Conservation (phyloP, 2,113 vertebrate species). For the Odontophorus gujanensis region DNA sequence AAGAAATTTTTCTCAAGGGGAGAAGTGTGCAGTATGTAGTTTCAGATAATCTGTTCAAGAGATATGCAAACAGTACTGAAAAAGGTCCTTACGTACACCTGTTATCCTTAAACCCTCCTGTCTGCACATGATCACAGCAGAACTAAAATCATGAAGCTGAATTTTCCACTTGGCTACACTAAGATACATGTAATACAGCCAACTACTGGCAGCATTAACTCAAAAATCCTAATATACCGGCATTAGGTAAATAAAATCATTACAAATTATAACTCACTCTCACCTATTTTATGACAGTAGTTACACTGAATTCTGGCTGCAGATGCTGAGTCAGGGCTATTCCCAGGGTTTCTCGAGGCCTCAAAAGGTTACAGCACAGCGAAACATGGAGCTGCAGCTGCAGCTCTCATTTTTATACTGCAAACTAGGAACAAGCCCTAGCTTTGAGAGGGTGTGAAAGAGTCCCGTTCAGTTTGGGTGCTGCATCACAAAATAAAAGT, state of each 20-base stretch:
- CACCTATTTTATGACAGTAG: not conserved
- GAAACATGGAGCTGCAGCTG: slow-evolving; percentile 50
- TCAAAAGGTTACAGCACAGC: slow-evolving; percentile 10
- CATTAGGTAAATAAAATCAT: not conserved
- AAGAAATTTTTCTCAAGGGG: not conserved
- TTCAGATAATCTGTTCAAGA: not conserved
- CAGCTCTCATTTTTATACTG: not conserved
- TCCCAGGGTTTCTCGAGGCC: not conserved
- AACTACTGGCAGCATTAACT: not conserved
- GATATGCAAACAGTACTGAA: not conserved
- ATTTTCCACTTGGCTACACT: not conserved
- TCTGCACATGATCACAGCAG: not conserved
- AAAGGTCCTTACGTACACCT: not conserved
- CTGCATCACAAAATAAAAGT: slow-evolving; percentile 19
- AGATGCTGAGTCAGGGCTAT: not conserved
- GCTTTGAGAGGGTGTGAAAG: slow-evolving; percentile 69
- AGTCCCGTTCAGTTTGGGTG: slow-evolving; percentile 55
- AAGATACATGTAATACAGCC: slow-evolving; percentile 8
- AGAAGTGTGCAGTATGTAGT: not conserved
- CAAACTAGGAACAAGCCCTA: slow-evolving; percentile 49
- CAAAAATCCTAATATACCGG: not conserved
- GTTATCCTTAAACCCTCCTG: not conserved
- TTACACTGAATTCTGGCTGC: not conserved
- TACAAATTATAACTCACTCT: not conserved
- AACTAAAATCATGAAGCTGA: not conserved